Evolutionary conservation across 2,888 invertebrate genomes (phyloP).

Genomic region (Hirtodrosophila trivittata): DNA sequence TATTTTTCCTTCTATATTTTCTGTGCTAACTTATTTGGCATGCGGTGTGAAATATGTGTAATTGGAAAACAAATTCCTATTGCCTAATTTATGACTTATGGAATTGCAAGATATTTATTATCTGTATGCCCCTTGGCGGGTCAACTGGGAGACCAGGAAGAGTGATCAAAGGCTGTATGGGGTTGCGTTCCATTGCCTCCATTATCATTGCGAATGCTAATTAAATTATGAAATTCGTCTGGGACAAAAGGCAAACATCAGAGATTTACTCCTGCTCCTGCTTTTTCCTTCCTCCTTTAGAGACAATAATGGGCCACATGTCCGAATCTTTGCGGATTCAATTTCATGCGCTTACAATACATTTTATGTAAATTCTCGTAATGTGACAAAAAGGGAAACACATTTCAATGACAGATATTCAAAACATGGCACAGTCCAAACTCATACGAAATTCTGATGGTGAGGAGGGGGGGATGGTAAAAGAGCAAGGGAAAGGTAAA

Average conservation of each 20-base stretch:
- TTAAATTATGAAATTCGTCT: conserved; percentile 68
- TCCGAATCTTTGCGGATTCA: conserved; percentile 66
- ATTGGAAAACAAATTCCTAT: conserved; percentile 80
- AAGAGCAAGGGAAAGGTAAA: conserved; percentile 5
- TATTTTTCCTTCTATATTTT: conserved; percentile 10
- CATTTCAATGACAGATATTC: conserved; percentile 82
- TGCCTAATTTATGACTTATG: conserved; percentile 77
- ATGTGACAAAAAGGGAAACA: conserved; percentile 79
- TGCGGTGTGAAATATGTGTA: conserved; percentile 79
- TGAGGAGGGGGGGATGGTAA: conserved; percentile 9
- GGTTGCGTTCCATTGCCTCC: too few species aligned
- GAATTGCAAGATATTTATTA: conserved; percentile 66
- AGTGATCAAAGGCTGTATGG: conserved; percentile 37
- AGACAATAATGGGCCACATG: conserved; percentile 61
- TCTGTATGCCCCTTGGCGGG: conserved; percentile 40
- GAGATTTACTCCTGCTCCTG: conserved; percentile 8
- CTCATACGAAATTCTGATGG: conserved; percentile 12
- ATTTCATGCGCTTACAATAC: conserved; percentile 67
- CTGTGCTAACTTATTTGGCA: conserved; percentile 56
- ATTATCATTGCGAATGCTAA: conserved; percentile 51
- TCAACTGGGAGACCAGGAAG: conserved; percentile 33
- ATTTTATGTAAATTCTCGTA: conserved; percentile 79
- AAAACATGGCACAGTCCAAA: conserved; percentile 66
- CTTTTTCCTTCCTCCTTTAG: not conserved
- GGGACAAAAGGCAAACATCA: conserved; percentile 37